Conservation (phyloP, 2,797 vertebrate species). For the Zalophus californianus region DNA sequence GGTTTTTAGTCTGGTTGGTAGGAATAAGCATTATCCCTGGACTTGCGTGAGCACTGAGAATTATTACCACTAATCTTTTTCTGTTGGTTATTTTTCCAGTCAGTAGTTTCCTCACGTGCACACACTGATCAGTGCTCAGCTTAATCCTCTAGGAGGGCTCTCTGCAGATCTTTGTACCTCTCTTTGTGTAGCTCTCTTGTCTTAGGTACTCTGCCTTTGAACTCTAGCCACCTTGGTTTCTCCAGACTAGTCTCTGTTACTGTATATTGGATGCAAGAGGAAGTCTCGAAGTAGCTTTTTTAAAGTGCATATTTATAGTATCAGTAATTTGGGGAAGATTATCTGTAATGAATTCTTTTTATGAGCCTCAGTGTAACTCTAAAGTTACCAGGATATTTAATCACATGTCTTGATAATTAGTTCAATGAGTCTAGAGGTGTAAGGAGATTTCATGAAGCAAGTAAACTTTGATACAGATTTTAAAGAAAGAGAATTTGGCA, state of each 20-base stretch:
- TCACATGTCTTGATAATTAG: slow-evolving; percentile 9
- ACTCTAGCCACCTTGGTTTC: background rate
- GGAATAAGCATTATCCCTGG: background rate
- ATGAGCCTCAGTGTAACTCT: background rate
- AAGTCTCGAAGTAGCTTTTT: background rate
- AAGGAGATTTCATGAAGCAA: background rate
- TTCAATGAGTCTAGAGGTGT: background rate
- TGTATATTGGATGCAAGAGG: background rate
- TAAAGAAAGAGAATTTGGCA: slow-evolving; percentile 18
- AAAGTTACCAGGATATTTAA: slow-evolving; percentile 6
- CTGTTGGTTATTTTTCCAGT: background rate
- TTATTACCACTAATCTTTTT: background rate
- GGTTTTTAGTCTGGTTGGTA: background rate
- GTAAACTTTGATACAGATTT: slow-evolving; percentile 13
- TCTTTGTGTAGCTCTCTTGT: background rate
- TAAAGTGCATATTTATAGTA: background rate
- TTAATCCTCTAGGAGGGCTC: background rate
- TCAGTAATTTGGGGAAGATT: background rate
- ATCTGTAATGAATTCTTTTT: slow-evolving; percentile 14
- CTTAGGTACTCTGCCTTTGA: background rate
- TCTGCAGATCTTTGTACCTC: background rate
- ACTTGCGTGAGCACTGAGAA: background rate
- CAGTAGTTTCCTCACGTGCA: background rate
- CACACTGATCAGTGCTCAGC: background rate
- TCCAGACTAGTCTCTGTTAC: background rate